phyloP scores from a whole-genome alignment of 2,888 invertebrate species.

The Copidosoma aretas region DNA sequence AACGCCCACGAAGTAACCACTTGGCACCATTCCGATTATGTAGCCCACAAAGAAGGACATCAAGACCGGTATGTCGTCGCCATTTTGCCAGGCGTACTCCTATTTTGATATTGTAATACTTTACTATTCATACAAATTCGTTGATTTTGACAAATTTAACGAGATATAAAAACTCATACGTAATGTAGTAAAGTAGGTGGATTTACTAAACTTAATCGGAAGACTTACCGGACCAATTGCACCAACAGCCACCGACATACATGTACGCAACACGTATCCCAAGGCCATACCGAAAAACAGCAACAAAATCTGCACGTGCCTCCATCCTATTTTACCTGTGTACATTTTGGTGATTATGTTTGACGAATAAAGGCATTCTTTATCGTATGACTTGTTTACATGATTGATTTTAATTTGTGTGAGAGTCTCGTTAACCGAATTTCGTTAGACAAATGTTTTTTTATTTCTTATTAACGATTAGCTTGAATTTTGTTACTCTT shows the following conservation, averaged over 20 bases:
- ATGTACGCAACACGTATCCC: constrained; percentile 65
- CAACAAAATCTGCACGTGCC: constrained; percentile 66
- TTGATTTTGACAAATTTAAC: not conserved
- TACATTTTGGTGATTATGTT: no score
- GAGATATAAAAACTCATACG: no score
- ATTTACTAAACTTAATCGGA: not conserved
- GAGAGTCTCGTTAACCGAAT: no score
- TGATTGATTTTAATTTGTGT: no score
- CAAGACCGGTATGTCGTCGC: constrained; percentile 67
- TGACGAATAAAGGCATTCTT: not conserved
- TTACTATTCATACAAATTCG: not conserved
- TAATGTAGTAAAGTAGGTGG: no score
- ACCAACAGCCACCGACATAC: constrained; percentile 66
- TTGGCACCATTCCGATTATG: constrained; percentile 74
- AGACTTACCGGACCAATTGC: constrained; percentile 56
- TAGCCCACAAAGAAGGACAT: constrained; percentile 83
- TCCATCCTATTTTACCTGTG: constrained; percentile 60
- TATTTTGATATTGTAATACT: constrained; percentile 49
- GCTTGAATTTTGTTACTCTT: no score
- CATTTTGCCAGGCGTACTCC: constrained; percentile 69
- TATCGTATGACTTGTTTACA: no score
- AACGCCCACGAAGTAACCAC: constrained; percentile 67
- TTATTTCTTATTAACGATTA: no score
- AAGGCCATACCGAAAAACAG: constrained; percentile 64
- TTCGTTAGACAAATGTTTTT: no score